A percentile compares a stretch with the other conserved stretches of the same genome.
Conservation (phyloP, 2,888 invertebrate species). For the Kryphioiulus occultus region DNA sequence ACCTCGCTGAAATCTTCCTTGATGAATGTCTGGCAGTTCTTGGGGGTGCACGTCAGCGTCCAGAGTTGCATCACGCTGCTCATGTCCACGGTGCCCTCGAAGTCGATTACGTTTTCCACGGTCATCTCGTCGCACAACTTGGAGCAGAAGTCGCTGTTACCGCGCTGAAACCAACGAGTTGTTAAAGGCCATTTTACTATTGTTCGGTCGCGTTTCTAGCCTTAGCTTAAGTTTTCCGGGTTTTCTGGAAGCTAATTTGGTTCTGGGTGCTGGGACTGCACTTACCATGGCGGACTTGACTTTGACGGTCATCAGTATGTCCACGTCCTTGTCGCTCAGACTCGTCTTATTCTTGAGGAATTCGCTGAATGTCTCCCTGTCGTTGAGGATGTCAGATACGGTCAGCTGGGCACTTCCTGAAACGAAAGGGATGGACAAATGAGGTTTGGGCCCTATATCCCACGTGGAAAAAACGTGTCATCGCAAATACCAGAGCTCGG, state of each 20-base stretch:
- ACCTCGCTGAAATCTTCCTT: constrained; percentile 31
- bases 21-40: constrained; percentile 14
- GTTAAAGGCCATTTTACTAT: too few relatives aligned
- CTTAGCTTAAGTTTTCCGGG: too few relatives aligned
- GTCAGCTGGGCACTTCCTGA: not conserved
- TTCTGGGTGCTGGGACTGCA: not conserved
- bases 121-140: constrained; percentile 39
- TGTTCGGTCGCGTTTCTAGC: too few relatives aligned
- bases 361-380: not conserved
- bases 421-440: too few relatives aligned
- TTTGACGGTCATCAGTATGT: not conserved
- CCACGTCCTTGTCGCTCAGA: not conserved
- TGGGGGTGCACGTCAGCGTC: not conserved
- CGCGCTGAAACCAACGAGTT: too few relatives aligned
- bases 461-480: too few relatives aligned
- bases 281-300: not conserved
- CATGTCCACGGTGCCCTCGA: constrained; percentile 15
- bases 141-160: not conserved
- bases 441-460: too few relatives aligned
- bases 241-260: too few relatives aligned
- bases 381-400: not conserved
- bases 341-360: not conserved
- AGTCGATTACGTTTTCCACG: not conserved
- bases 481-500: too few relatives aligned
- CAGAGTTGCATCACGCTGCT: not conserved